Evolutionary conservation across 2,113 vertebrate genomes (phyloP), one percentile per base, ranked within the genome.

Genomic region (Corvus hawaiiensis): DNA sequence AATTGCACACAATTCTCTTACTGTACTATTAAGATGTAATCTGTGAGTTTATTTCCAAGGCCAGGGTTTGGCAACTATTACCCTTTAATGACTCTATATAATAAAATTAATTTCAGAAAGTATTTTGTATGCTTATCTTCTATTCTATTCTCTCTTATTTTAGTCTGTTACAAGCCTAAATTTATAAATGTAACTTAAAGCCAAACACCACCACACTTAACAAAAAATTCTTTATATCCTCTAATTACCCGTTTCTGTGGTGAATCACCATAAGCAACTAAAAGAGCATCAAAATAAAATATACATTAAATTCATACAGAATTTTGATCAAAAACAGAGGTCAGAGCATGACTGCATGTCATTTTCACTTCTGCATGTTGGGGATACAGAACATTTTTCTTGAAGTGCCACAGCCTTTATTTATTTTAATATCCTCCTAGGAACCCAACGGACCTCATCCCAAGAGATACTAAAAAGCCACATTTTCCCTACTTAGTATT

Each of bases 241-340:
- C 13, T 93, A 77, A 88, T 83, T 89, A 89, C 10, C 9, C 17
- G 75, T 81, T 93, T 94, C 58, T 87, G n/a, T 64, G 30, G 9
- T 54, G 20, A 94, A 69, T 80, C 63, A 61, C 16, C 33, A 27
- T 79, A 59, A 79, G 8, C 48, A 93, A 88, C 16, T 63, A 84
- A 56, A 33, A 52, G 7, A 93, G 2, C n/a, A 89, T 76, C 30
- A 84, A 84, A 88, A 88, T 67, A 76, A 56, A 83, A 83, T 46
- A 22, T 59, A 46, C 9, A 30, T 43, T 1, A 63, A 90, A 20
- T 87, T 83, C 39, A 39, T 44, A 39, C 3, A 27, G 10, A 79
- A 90, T 72, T 84, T 79, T 64, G 35, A 85, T 94, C 56, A 89
- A 89, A 96, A 96, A 3, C n/a, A 88, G 48, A 79, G 17, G 48